Percentiles rank a stretch among this genome's conserved stretches.
These are phyloP conservation scores for Silurus meridionalis DNA, from an alignment of 2,113 vertebrate genomes.

Conservation along the genomic window DNA sequence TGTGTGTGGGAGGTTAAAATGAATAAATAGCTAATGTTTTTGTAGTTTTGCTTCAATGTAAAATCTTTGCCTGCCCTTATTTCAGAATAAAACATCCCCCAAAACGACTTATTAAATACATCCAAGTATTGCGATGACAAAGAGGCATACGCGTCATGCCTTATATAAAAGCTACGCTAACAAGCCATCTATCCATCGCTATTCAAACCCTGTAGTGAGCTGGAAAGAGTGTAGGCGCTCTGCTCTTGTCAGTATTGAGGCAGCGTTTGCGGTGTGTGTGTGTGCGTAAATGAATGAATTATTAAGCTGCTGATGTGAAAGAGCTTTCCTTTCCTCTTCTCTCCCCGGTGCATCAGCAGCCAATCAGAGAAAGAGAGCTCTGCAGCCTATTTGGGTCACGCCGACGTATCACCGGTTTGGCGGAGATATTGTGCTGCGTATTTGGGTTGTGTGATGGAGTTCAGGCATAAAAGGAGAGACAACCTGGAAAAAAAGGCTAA, in stretches of 20 bases:
- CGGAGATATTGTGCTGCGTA: constrained; percentile 40
- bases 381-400: constrained; percentile 56
- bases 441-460: constrained; percentile 30
- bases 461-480: constrained; percentile 21
- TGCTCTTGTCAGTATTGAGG: constrained; percentile 27
- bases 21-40: background rate
- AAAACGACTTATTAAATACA: background rate
- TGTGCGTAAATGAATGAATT: constrained; percentile 55
- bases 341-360: constrained; percentile 47
- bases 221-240: constrained; percentile 14
- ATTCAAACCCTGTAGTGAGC: constrained; percentile 8
- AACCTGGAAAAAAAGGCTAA: constrained; percentile 16
- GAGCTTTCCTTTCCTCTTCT: constrained; percentile 34
- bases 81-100: background rate
- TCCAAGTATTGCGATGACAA: background rate
- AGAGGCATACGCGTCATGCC: background rate
- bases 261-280: constrained; percentile 12
- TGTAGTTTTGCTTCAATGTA: background rate
- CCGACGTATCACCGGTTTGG: constrained; percentile 44
- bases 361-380: constrained; percentile 41
- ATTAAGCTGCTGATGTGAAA: constrained; percentile 55
- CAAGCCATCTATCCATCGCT: background rate
- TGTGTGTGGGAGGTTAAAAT: background rate
- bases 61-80: background rate
- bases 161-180: background rate